Conservation (phyloP, 37 sponge, comb jelly and placozoan species). For the Lycopodina hypogea region DNA sequence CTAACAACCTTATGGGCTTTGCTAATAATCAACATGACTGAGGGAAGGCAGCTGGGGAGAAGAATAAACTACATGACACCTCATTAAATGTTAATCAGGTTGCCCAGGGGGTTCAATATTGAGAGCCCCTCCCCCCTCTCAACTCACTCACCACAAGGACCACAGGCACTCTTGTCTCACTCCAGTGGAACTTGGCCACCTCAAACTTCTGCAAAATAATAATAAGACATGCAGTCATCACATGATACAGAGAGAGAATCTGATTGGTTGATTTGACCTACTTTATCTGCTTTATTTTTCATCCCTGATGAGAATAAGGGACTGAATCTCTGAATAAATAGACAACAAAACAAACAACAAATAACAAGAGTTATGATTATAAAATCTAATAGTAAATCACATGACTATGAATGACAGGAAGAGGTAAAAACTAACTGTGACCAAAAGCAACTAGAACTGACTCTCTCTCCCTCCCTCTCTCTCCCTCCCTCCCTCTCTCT, state of each 20-base stretch:
- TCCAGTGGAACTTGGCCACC: conserved; percentile 88
- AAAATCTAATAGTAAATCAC: conserved; percentile 3
- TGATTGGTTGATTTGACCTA: too few species aligned
- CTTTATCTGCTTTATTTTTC: not conserved
- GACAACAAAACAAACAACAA: not conserved
- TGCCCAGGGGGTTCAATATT: too few species aligned
- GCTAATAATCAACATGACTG: too few species aligned
- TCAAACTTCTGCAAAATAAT: conserved; percentile 51
- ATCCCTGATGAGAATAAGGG: conserved; percentile 45
- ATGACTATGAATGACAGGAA: not conserved
- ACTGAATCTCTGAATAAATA: conserved; percentile 39
- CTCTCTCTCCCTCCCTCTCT: conserved; percentile 22
- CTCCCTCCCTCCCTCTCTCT: conserved; percentile 4
- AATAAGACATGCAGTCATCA: not conserved
- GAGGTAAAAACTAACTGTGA: too few species aligned
- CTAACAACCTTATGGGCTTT: too few species aligned
- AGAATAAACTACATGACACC: too few species aligned
- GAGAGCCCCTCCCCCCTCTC: too few species aligned
- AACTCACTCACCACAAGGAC: conserved; percentile 67
- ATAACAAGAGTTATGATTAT: too few species aligned
- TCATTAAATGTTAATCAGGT: too few species aligned
- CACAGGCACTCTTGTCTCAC: conserved; percentile 61
- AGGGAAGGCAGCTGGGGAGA: too few species aligned
- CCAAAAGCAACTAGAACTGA: too few species aligned
- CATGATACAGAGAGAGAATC: not conserved